These are phyloP conservation scores for Coecobrya sp. DNA, from an alignment of 2,888 invertebrate species.

Conservation along the genomic window DNA sequence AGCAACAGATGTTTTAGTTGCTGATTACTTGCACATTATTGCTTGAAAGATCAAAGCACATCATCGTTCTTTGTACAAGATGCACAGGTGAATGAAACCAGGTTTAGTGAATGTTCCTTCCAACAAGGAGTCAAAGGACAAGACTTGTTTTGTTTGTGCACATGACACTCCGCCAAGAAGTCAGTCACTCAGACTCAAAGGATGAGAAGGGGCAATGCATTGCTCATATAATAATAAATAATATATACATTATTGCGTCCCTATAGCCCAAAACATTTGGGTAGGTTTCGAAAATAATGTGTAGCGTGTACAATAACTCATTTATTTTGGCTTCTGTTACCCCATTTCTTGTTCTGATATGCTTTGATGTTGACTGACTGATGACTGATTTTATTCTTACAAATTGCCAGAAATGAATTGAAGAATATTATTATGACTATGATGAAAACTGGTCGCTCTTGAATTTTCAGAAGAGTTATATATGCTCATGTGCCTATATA, in stretches of 20 bases:
- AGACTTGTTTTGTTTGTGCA: slow-evolving; percentile 10
- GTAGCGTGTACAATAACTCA: neutral
- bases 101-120: neutral
- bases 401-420: slow-evolving; percentile 9
- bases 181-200: neutral
- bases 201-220: neutral
- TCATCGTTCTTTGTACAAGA: neutral
- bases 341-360: neutral
- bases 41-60: neutral
- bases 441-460: slow-evolving; percentile 43
- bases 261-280: neutral
- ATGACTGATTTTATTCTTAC: slow-evolving; percentile 31
- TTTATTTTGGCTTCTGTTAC: slow-evolving; percentile 9
- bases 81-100: slow-evolving; percentile 32
- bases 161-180: slow-evolving; percentile 33
- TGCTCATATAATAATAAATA: too few species aligned
- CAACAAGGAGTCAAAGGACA: neutral
- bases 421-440: neutral
- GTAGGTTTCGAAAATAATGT: neutral
- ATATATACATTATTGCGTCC: neutral
- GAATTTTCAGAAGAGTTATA: neutral
- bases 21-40: neutral
- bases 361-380: neutral
- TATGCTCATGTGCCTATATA: neutral
- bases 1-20: slow-evolving; percentile 43